These are phyloP conservation scores for Epizoanthus stellaris DNA, from an alignment of 92 coral and sea anemone species.

Conservation along the genomic window DNA sequence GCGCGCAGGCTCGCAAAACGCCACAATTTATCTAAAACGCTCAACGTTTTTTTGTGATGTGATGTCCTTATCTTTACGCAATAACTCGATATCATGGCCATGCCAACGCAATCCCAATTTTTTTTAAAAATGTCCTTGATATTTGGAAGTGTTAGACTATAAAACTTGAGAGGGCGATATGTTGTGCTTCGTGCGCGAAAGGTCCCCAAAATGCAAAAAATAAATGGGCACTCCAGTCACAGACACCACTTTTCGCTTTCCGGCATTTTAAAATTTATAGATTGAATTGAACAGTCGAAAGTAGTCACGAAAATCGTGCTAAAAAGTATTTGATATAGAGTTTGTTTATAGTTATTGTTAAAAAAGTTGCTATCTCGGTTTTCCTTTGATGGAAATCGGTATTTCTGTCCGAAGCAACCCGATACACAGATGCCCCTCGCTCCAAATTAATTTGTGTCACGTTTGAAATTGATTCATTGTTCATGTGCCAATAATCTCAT, in stretches of 20 bases:
- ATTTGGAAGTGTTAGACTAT: too few species aligned
- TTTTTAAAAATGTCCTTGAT: too few species aligned
- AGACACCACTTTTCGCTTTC: too few species aligned
- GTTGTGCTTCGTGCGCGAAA: too few species aligned
- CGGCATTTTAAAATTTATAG: too few species aligned
- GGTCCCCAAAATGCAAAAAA: too few species aligned
- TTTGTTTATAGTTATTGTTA: not conserved
- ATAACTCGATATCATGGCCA: not conserved
- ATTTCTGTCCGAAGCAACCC: slow-evolving; percentile 17
- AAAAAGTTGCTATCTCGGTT: not conserved
- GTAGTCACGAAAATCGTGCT: not conserved
- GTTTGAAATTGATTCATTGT: slow-evolving; percentile 36
- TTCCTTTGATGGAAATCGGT: not conserved
- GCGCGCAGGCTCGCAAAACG: not conserved
- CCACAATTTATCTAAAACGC: not conserved
- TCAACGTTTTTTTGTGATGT: not conserved
- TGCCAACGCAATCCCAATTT: too few species aligned
- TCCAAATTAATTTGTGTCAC: slow-evolving; percentile 45
- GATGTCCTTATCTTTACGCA: not conserved
- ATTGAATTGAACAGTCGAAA: too few species aligned
- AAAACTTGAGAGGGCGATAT: too few species aligned
- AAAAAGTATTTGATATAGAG: slow-evolving; percentile 11
- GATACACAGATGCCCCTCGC: slow-evolving; percentile 24
- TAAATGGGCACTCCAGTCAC: too few species aligned
- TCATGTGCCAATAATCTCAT: slow-evolving; percentile 15